Base-by-base conservation (phyloP, 2,113 vertebrate species). In the Phalacrocorax aristotelis region DNA sequence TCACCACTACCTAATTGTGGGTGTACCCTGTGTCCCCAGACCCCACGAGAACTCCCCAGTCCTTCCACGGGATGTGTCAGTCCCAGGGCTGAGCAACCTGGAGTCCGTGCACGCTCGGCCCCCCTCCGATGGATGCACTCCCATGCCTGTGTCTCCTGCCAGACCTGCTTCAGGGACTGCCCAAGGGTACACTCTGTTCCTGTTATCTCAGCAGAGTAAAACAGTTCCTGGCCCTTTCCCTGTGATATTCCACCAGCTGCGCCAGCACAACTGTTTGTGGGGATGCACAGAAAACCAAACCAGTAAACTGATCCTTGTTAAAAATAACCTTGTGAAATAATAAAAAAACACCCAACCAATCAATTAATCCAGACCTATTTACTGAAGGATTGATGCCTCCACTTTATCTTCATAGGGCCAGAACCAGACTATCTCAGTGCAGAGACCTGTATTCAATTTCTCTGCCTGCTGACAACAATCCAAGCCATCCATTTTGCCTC, bases 301-400 rank as follows among this genome's bases (percentile, higher is more conserved):
- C 46, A 38, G 74, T 42, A 89, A 87, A 79, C 19, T 15, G 57
- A 94, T 54, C 74, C 13, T 3, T 25, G n/a, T 85, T 84, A 94
- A 93, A 95, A 91, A 94, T 70, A 94, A 81, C 89, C 62, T n/a
- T 42, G 44, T 90, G 95, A 83, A 94, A 86, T 36, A 11, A 65
- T 87, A 29, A 30, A 54, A 29, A 18, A 54, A 54, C 29, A 54
- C 52, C 42, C 42, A 46, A 18, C 17, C 44, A 46, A 46, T 26
- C 17, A 70, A 54, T 93, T 90, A 81, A 92, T 60, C 48, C 65
- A 81, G 61, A 71, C 72, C 76, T 83, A 51, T 87, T 96, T 89
- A 78, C 76, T n/a, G 42, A 89, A 92, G 74, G 87, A 95, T n/a
- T 91, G 84, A 95, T 87, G 93, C 68, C 49, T 87, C 61, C 40